These are phyloP conservation scores for Myotis lucifugus DNA, from an alignment of 2,113 vertebrate genomes.

Conservation along the genomic window DNA sequence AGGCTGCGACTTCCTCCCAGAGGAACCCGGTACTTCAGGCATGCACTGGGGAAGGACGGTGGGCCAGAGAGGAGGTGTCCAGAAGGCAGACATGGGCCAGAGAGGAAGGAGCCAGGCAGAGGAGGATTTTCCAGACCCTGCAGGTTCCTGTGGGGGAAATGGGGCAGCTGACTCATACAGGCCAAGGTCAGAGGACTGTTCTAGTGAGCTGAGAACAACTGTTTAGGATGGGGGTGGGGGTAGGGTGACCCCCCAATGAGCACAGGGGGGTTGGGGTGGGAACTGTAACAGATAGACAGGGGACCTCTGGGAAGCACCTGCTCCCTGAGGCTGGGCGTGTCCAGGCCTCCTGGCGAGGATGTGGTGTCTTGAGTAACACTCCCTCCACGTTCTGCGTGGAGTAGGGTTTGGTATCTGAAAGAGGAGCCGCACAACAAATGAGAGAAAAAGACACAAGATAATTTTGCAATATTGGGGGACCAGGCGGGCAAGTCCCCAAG, in stretches of 20 bases:
- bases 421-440: too few species aligned
- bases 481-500: too few species aligned
- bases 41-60: not conserved
- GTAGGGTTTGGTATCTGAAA: too few species aligned
- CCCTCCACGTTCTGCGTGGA: too few species aligned
- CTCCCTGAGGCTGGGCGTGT: not conserved
- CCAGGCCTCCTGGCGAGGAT: not conserved
- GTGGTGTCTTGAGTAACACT: too few species aligned
- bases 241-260: not conserved
- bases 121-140: constrained; percentile 68
- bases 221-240: not conserved
- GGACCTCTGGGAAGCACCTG: not conserved
- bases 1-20: constrained; percentile 70
- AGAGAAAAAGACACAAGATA: too few species aligned
- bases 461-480: too few species aligned
- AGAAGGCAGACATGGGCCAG: not conserved
- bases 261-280: not conserved
- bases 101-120: constrained; percentile 61
- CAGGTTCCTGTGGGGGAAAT: not conserved
- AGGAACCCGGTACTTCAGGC: constrained; percentile 58
- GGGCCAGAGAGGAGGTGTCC: not conserved
- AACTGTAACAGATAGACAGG: not conserved
- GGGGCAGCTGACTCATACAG: constrained; percentile 48
- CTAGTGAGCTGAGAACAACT: not conserved
- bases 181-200: constrained; percentile 14